These are phyloP conservation scores for Artibeus jamaicensis DNA, from an alignment of 2,797 vertebrate genomes.

Conservation along the genomic window DNA sequence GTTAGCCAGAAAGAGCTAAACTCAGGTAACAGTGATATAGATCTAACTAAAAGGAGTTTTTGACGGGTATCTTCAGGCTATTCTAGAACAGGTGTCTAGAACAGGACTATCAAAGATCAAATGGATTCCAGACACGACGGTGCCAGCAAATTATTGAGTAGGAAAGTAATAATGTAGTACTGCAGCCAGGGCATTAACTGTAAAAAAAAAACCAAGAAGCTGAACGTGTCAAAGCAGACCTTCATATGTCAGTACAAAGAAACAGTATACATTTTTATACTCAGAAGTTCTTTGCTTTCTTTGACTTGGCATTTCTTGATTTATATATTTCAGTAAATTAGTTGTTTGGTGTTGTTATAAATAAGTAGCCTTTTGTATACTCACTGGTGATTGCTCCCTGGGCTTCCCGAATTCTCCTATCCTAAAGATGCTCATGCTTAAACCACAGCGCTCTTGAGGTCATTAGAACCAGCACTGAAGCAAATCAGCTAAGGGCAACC, in stretches of 20 bases:
- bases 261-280: not conserved
- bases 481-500: not conserved
- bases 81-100: not conserved
- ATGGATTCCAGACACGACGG: not conserved
- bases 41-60: not conserved
- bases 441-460: not conserved
- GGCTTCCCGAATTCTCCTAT: not conserved
- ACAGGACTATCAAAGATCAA: not conserved
- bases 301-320: constrained; percentile 35
- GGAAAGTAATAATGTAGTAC: not conserved
- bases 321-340: constrained; percentile 25
- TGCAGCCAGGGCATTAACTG: not conserved
- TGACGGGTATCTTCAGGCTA: not conserved
- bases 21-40: not conserved
- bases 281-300: constrained; percentile 37
- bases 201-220: not conserved
- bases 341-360: not conserved
- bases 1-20: not conserved
- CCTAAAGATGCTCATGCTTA: not conserved
- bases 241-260: not conserved
- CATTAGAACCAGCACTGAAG: not conserved
- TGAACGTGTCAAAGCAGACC: not conserved
- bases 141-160: not conserved
- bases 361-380: not conserved
- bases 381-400: not conserved